These are phyloP conservation scores for Sialia sialis DNA, from an alignment of 2,113 vertebrate species.

Conservation along the genomic window DNA sequence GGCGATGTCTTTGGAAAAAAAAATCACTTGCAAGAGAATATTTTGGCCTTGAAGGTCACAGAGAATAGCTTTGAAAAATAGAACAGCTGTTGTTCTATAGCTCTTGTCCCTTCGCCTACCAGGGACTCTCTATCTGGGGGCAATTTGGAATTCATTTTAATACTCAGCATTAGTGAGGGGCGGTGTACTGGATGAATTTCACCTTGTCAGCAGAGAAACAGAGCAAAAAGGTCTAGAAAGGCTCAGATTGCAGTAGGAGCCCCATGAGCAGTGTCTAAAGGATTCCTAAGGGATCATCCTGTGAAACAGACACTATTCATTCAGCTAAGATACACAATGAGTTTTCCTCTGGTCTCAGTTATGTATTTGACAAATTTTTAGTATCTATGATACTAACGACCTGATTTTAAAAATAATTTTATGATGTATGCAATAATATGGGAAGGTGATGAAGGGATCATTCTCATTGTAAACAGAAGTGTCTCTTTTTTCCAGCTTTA, in stretches of 20 bases:
- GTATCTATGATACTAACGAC: neutral
- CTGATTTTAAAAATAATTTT: neutral
- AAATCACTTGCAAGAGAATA: neutral
- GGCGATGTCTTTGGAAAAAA: neutral
- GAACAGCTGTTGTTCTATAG: neutral
- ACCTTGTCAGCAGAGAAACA: neutral
- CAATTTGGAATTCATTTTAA: neutral
- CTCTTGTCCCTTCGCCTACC: neutral
- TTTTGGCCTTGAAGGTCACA: neutral
- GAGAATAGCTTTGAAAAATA: neutral
- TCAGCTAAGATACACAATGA: neutral
- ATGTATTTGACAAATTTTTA: neutral
- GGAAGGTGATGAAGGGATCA: neutral
- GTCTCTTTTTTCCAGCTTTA: neutral
- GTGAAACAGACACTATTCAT: neutral
- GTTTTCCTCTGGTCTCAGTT: neutral
- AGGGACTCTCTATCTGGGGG: neutral
- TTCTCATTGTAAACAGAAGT: neutral
- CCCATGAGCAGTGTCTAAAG: neutral
- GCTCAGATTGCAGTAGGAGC: neutral
- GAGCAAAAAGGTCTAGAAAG: neutral
- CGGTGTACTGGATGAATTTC: neutral
- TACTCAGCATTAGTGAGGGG: neutral
- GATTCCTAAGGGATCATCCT: neutral
- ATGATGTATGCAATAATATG: neutral